phyloP scores from a whole-genome alignment of 2,113 vertebrate genomes.

The Propithecus coquereli region DNA sequence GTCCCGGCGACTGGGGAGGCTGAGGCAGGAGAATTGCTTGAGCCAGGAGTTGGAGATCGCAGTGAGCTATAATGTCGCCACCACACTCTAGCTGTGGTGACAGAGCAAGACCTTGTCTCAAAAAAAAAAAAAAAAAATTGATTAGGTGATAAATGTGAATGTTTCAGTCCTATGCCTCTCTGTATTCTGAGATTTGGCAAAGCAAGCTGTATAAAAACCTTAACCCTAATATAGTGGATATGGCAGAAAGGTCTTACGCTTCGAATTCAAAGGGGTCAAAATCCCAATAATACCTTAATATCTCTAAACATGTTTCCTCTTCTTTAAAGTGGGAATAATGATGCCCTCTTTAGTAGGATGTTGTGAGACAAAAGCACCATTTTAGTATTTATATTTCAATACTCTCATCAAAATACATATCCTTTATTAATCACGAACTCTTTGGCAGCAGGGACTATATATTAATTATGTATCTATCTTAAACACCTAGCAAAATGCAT shows the following conservation, averaged over 20 bases:
- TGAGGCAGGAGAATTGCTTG: no score
- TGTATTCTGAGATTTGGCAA: background rate
- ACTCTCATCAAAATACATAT: background rate
- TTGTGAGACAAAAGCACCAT: no score
- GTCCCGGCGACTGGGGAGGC: no score
- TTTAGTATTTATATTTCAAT: no score
- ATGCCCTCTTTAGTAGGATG: background rate
- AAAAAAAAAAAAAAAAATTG: background rate
- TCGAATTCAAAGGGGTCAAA: background rate
- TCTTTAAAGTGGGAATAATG: background rate
- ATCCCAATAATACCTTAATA: background rate
- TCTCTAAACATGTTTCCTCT: background rate
- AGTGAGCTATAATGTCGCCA: no score
- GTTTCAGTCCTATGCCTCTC: background rate
- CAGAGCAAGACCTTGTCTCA: no score
- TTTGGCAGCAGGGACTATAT: background rate
- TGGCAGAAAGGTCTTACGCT: background rate
- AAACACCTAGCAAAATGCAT: background rate
- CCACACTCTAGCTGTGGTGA: no score
- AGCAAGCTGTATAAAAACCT: background rate
- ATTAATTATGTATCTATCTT: background rate
- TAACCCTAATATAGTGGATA: background rate
- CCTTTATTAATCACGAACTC: background rate
- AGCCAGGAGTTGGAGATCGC: no score
- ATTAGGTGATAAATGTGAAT: constrained; percentile 10